Base-by-base conservation (phyloP, 2,113 vertebrate species). In the Hippocampus zosterae region DNA sequence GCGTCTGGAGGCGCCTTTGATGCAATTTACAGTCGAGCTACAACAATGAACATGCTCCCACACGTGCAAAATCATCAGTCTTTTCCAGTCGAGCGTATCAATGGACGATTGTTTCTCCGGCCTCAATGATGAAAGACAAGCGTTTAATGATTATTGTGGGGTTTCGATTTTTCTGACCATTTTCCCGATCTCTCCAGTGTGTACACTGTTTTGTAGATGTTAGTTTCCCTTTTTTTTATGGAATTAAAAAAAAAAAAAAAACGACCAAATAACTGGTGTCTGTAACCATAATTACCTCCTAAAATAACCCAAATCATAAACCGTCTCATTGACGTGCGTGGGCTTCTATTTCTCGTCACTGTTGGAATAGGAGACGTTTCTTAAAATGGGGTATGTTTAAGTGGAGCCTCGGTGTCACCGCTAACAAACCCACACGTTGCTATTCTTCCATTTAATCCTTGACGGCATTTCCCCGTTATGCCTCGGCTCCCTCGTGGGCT, bases 401-500 rank as follows among this genome's bases (percentile, higher is more conserved):
- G 62, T 67, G 16, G 56, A 71, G 12, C 25, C 18, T 33, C 10
- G 21, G 5, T 8, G 78, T 86, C 86, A 88, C 84, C 84, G 87
- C 50, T 85, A 86, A 40, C 70, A 29, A 88, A 87, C 81, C 80
- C 72, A 56, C 60, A 69, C 33, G 33, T 6, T 92, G 90, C 92
- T 92, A 81, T 92, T 92, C 84, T 93, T 92, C 90, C 91, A 92
- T 92, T 91, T 92, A 87, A 80, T 77, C 90, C 70, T 65, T 21
- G 75, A 85, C 84, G 29, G 12, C 29, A 37, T 19, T 78, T 77
- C 77, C 72, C 75, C 42, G 78, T 84, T 80, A 79, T 69, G 69
- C 68, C 67, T 84, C 81, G 67, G n/a, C 72, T 84, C 70, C 37
- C 70, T 59, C 46, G 16, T 3, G 67, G 80, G 67, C 74, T 33